A percentile compares a stretch with the other conserved stretches of the same genome.
phyloP scores from a whole-genome alignment of 2,888 invertebrate genomes.

The Argyra leucocephala region DNA sequence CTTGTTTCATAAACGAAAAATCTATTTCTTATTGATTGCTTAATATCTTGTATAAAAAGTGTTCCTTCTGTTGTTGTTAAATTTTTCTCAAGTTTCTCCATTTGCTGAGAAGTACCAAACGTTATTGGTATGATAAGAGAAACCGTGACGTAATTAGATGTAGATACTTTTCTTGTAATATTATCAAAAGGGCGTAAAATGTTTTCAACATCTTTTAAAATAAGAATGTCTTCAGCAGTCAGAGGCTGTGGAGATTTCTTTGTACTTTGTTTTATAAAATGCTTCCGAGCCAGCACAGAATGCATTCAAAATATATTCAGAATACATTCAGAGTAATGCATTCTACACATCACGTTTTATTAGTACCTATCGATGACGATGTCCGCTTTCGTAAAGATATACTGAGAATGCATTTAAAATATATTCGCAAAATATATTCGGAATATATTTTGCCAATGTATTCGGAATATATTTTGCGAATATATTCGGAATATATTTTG shows the following conservation, averaged over 20 bases:
- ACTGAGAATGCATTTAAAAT: too few species aligned
- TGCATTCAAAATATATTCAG: too few species aligned
- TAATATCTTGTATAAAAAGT: not conserved
- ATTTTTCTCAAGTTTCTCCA: not conserved
- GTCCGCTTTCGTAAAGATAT: too few species aligned
- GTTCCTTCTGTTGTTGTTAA: constrained; percentile 4
- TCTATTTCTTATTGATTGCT: not conserved
- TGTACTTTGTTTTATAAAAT: too few species aligned
- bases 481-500: too few species aligned
- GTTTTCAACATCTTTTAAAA: constrained; percentile 4
- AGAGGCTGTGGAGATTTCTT: constrained; percentile 5
- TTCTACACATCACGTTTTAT: too few species aligned
- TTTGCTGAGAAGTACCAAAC: not conserved
- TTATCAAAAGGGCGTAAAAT: constrained; percentile 4
- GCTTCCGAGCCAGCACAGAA: too few species aligned
- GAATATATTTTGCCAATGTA: too few species aligned
- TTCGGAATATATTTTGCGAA: too few species aligned
- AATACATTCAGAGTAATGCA: too few species aligned
- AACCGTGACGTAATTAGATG: not conserved
- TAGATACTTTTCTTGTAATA: not conserved
- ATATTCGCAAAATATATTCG: too few species aligned
- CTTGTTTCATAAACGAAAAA: constrained; percentile 11
- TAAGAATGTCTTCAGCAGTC: not conserved
- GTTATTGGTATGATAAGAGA: constrained; percentile 3
- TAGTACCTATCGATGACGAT: too few species aligned